Evolutionary conservation across 2,113 vertebrate genomes (phyloP), one percentile per base, ranked within the genome.

Genomic region (Helogale parvula): DNA sequence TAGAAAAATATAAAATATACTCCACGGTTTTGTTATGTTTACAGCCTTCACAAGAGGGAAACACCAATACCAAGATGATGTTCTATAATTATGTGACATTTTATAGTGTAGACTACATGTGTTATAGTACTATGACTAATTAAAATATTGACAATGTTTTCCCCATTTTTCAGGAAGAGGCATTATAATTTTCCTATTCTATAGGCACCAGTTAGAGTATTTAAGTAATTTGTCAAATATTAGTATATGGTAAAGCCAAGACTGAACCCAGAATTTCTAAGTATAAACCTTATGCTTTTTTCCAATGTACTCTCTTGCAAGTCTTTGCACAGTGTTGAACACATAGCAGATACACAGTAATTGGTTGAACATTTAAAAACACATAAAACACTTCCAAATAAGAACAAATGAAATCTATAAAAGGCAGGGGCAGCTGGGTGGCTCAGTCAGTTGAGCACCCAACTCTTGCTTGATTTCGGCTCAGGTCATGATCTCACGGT

Each of bases 1-100:
- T 74, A 90, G 92, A 95, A 97, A 80, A 57, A 21, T 79, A 89
- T 81, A 86, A 94, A 90, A 54, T 60, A 69, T 4, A 38, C 21
- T 66, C 27, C 33, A 77, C 35, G 19, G 15, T 9, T 90, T 86
- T 29, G 54, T 6, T 82, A 41, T 47, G 5, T 87, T 92, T 72
- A 52, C 29, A 84, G n/a, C 23, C 23, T 74, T 84, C 21, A 60
- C 41, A 90, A 50, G 41, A 88, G 33, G 33, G 27, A 82, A 50
- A 89, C 29, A 88, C 14, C n/a, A n/a, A 83, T 15, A 52, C 21
- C 7, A 94, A 79, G 76, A 79, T 84, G 31, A 86, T 86, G 9
- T 50, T 93, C 19, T 83, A 35, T 60, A 77, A 65, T 68, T 86
- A 66, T 38, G 4, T 23, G 84, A 52, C 50, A 68, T 76, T 23